Percentiles rank a stretch among this genome's conserved stretches.
phyloP scores from a whole-genome alignment of 2,797 vertebrate species.

The Peromyscus nudipes region DNA sequence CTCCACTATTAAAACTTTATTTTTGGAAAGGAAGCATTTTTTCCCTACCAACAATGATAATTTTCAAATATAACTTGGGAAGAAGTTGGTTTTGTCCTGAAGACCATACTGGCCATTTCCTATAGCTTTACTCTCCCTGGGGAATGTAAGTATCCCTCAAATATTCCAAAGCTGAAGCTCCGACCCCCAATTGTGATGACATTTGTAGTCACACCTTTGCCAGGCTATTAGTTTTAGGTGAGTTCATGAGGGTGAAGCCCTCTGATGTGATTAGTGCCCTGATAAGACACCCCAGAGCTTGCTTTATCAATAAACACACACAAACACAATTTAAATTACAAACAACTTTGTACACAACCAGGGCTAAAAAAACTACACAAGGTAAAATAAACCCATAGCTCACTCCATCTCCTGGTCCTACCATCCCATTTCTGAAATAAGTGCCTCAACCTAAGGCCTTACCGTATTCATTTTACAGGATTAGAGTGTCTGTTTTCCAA shows the following conservation, averaged over 20 bases:
- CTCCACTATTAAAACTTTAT: constrained; percentile 18
- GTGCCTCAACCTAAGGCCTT: constrained; percentile 4
- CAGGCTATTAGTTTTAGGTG: not conserved
- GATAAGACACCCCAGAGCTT: not conserved
- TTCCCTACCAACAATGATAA: not conserved
- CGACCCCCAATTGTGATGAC: not conserved
- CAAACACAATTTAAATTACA: not conserved
- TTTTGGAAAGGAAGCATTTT: constrained; percentile 55
- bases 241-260: not conserved
- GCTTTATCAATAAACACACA: not conserved
- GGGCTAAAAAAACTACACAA: not conserved
- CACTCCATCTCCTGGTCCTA: not conserved
- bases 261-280: not conserved
- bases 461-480: constrained; percentile 9
- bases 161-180: not conserved
- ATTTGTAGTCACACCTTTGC: not conserved
- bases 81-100: not conserved
- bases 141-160: not conserved
- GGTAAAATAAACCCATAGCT: not conserved
- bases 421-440: not conserved
- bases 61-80: constrained; percentile 37
- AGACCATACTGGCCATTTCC: not conserved
- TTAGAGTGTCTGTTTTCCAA: not conserved
- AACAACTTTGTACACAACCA: constrained; percentile 32
- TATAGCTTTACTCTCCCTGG: not conserved